Evolutionary conservation across 2,888 invertebrate genomes (phyloP), one percentile per base, ranked within the genome.

Genomic region (Polia nebulosa): DNA sequence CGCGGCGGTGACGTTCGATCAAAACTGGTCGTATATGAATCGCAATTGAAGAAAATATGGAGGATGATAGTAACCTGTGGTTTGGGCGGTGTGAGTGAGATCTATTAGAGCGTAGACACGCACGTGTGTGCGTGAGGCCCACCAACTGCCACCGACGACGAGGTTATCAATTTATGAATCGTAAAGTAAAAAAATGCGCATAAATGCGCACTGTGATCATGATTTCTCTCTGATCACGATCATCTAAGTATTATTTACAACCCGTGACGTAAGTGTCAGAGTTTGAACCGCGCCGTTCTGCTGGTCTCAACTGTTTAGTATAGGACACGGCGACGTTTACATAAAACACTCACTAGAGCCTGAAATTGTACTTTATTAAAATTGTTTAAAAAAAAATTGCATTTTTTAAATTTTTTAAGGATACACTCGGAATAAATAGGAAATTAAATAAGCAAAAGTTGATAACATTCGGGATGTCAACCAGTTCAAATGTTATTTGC

Each of bases 161-260:
- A 91, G 92, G 92, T 93, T 93, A 93, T 93, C 92, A 92, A 92
- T 92, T 90, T 93, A 90, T 90, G 90, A 92, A 91, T 90, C 89
- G 90, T 91, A 88, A 87, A 89, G 87, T 85, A 89, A 89, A 87
- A 82, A 91, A 90, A 89, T 88, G 85, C 86, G 88, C 88, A 85
- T 88, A 85, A 82, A 83, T 85, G 75, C 73, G 82, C 86, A 84
- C 82, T 85, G 83, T 80, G 76, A 74, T 82, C 75, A 81, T 81
- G 78, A 78, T 78, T 82, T 76, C 76, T 72, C 72, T 78, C 55
- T 72, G 82, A 75, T 76, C 78, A 70, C 75, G 72, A 80, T 82
- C 77, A 72, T 73, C 76, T 68, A 60, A 72, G 70, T 78, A 78
- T 72, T 79, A 80, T 83, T 82, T 72, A 78, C 78, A 78, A 71